phyloP scores from a whole-genome alignment of 2,888 invertebrate species.

The Xestia rhomboidea region DNA sequence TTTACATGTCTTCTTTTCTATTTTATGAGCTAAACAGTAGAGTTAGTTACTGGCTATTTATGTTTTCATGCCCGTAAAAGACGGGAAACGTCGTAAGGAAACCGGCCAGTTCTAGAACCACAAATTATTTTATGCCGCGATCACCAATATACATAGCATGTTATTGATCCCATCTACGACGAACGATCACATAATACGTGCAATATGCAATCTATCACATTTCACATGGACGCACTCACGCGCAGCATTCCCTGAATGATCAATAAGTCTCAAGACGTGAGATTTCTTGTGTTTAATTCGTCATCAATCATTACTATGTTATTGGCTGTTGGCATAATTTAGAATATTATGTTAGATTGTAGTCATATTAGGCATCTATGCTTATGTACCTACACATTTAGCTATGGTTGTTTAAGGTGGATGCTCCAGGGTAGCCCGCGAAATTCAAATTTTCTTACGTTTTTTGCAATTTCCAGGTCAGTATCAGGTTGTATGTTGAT shows the following conservation, averaged over 20 bases:
- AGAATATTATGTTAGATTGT: background rate
- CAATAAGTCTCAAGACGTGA: constrained; percentile 47
- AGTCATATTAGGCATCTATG: too few relatives aligned
- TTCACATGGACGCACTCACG: constrained; percentile 52
- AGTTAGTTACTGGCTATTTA: constrained; percentile 4
- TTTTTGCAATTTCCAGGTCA: too few relatives aligned
- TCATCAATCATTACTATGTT: constrained; percentile 25
- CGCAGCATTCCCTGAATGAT: constrained; percentile 57
- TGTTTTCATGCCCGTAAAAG: background rate
- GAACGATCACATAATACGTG: constrained; percentile 47
- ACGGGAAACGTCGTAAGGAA: background rate
- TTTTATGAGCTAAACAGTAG: constrained; percentile 25
- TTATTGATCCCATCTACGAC: constrained; percentile 24
- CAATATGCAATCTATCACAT: constrained; percentile 55
- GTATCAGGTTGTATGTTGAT: too few relatives aligned
- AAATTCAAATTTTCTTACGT: too few relatives aligned
- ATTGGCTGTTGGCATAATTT: constrained; percentile 34
- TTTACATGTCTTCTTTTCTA: constrained; percentile 21
- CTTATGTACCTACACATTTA: too few relatives aligned
- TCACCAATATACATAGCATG: background rate
- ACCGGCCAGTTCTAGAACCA: background rate
- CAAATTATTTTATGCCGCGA: too few relatives aligned
- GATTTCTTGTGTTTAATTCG: constrained; percentile 47
- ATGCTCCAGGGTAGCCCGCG: too few relatives aligned
- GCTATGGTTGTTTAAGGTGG: too few relatives aligned